Conservation (phyloP, 2,797 vertebrate genomes). For the Galagoides demidoff region DNA sequence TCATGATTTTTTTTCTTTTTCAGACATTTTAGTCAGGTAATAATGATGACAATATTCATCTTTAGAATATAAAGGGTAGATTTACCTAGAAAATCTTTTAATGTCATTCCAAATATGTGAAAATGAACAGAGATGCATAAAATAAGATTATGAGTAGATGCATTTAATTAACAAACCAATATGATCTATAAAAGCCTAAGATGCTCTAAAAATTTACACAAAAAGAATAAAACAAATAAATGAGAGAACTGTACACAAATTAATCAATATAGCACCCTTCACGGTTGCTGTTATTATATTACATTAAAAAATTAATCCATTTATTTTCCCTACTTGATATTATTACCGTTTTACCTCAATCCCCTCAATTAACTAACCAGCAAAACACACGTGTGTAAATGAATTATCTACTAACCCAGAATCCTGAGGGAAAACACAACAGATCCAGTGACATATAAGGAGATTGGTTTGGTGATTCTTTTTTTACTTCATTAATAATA, state of each 20-base stretch:
- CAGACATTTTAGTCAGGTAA: neutral
- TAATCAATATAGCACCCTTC: too few relatives aligned
- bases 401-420: neutral
- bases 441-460: neutral
- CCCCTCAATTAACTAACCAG: too few relatives aligned
- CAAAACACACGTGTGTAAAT: neutral
- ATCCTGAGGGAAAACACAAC: neutral
- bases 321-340: neutral
- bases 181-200: neutral
- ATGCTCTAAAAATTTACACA: neutral
- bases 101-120: neutral
- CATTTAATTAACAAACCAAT: neutral
- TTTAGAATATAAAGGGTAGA: neutral
- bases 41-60: neutral
- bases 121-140: neutral
- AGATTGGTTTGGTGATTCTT: neutral
- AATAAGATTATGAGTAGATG: neutral
- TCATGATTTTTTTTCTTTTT: neutral
- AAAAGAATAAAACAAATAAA: neutral
- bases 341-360: too few relatives aligned
- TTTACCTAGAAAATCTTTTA: neutral
- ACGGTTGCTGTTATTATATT: neutral
- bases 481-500: constrained; percentile 33
- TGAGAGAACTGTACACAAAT: neutral
- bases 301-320: neutral